Evolutionary conservation across 2,888 invertebrate genomes (phyloP), one percentile per base, ranked within the genome.

Genomic region (Nemoura dubitans): DNA sequence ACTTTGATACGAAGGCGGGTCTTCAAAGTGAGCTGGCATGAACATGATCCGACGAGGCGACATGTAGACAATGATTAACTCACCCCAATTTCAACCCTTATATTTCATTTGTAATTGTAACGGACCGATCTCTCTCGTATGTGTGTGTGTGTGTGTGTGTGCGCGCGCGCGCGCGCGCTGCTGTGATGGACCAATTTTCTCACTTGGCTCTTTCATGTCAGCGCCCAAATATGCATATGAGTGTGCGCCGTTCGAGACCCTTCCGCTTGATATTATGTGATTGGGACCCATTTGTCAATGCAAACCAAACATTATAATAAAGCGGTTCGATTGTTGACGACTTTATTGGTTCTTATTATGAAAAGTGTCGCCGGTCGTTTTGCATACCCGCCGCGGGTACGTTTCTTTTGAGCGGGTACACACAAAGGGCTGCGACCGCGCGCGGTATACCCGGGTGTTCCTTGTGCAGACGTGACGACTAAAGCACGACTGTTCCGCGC

Each of bases 281-380:
- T 88, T 88, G 88, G 80, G 28, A 85, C 81, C 88, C 86, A 88
- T 88, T 88, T 88, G 88, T 88, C 88, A 87, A 87, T 88, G 59
- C 87, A 86, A 87, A 87, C 36, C 59, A 59, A 84, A 84, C 84
- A 84, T 59, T 59, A 59, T 59, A 59, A 59, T 59, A 59, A 59
- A 59, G 59, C 59, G 59, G 59, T 59, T 59, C 59, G 59, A 59
- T 59, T 59, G 59, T 59, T 59, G 30, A 81, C 27, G 78, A 27
- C 78, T 78, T 78, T 78, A 78, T 78, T 78, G 43, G 83, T 25
- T 42, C 81, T 81, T 81, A 30, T 59, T 59, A 59, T 59, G 59
- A 59, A 59, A 59, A 59, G 59, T 59, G 59, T 59, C 59, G 59
- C 3, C 5, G 16, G 27, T 78, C 21, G 27, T 83, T n/a, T 83